These are phyloP conservation scores for Melipona beecheii DNA, from an alignment of 2,888 invertebrate genomes.

Conservation along the genomic window DNA sequence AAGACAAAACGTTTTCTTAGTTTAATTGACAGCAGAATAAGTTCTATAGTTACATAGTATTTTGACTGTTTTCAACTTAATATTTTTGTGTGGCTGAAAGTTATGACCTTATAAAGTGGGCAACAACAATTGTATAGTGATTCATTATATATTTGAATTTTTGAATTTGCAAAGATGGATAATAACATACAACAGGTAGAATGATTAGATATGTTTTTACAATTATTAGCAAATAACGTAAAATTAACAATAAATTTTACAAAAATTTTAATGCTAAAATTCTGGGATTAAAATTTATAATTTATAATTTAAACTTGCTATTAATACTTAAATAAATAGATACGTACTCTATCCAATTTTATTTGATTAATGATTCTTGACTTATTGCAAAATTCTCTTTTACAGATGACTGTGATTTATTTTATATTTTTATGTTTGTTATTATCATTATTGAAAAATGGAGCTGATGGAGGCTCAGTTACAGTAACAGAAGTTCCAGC, in stretches of 20 bases:
- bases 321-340: neutral
- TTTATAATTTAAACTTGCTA: neutral
- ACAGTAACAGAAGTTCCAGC: conserved; percentile 85
- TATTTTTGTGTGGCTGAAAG: conserved; percentile 6
- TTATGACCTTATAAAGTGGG: neutral
- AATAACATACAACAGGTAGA: conserved; percentile 42
- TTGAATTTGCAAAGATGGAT: neutral
- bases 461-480: conserved; percentile 64
- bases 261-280: conserved; percentile 9
- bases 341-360: neutral
- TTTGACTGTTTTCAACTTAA: conserved; percentile 27
- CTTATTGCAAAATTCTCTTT: conserved; percentile 40
- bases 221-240: no score
- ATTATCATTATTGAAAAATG: conserved; percentile 60
- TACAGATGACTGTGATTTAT: conserved; percentile 71
- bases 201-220: neutral
- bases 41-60: conserved; percentile 4
- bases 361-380: neutral
- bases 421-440: conserved; percentile 67
- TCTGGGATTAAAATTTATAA: neutral
- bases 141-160: neutral
- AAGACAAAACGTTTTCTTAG: conserved; percentile 27
- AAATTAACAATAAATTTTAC: conserved; percentile 15
- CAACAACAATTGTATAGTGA: conserved; percentile 3
- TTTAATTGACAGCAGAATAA: conserved; percentile 13